These are phyloP conservation scores for Glyptemys insculpta DNA, from an alignment of 2,797 vertebrate species.

Conservation along the genomic window DNA sequence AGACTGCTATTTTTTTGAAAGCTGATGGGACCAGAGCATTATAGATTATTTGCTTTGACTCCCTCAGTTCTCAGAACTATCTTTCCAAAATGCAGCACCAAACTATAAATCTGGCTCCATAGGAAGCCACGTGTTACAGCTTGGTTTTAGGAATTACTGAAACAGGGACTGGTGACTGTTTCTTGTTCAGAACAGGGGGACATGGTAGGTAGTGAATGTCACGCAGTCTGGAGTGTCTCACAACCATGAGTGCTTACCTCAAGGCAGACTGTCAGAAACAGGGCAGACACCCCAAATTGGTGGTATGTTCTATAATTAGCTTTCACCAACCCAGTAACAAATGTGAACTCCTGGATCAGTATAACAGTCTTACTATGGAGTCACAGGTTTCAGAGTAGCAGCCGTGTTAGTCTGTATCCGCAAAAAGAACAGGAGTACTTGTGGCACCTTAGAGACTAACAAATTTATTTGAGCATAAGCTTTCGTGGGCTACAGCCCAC, in stretches of 20 bases:
- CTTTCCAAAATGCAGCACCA: background rate
- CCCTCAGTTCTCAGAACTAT: background rate
- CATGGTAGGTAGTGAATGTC: background rate
- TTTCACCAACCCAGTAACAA: no score
- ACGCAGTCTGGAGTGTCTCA: background rate
- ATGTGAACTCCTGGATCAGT: no score
- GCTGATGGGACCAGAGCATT: background rate
- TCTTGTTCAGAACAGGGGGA: background rate
- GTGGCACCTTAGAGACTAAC: no score
- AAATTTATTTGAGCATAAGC: no score
- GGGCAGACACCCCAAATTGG: no score
- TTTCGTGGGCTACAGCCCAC: no score
- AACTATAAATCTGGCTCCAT: background rate
- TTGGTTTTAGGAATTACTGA: background rate
- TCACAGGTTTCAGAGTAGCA: no score
- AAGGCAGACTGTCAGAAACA: background rate
- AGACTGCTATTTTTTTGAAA: background rate
- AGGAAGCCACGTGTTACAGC: accelerated
- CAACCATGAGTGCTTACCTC: background rate
- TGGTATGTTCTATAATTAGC: no score
- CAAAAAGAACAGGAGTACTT: no score
- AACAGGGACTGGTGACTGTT: background rate
- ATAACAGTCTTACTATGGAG: no score
- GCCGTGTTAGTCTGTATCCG: no score
- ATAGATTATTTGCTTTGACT: background rate